Base-by-base conservation (phyloP, 2,113 vertebrate species). In the Mola mola region DNA sequence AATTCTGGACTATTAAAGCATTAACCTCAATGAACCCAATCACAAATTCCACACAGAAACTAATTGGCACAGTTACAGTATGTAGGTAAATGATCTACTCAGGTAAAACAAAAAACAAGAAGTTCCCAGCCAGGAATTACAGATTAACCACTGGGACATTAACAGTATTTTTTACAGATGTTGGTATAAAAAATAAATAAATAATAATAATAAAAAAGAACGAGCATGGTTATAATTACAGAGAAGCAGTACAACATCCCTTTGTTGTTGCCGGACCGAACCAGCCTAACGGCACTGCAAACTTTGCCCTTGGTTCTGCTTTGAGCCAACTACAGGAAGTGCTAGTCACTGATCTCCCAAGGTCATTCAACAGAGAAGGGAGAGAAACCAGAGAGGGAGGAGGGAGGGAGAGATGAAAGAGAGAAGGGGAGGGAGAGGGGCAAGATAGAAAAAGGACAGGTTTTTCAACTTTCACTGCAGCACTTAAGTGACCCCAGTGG, bases 301-400 rank as follows among this genome's bases (percentile, higher is more conserved):
- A 96, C 93, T 95, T 94, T 94, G 94, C 92, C 94, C 95, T 95
- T 95, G 92, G 84, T 88, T 90, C 89, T 64, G 75, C 79, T 84
- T 89, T 68, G 43, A 78, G 78, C 79, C 61, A 91, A 93, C 92
- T 94, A 81, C 77, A 89, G 90, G 92, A 91, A 75, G 88, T 88
- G 78, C 83, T 87, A 88, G 87, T 86, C 88, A 84, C 89, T 88
- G 83, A 89, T 91, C 84, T 93, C 89, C 94, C 96, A 98, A 98
- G 97, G 97, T 98, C 96, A 97, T 93, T 89, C 71, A 84, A 78
- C 87, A 88, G 60, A 81, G 79, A 84, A 55, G 62, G 85, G 71
- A 78, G 65, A 75, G 83, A 92, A 92, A 81, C 66, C 70, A 79
- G 72, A 70, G 75, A 76, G 72, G 68, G 64, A 68, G 17, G 15